A percentile compares a stretch with the other conserved stretches of the same genome.
Conservation (phyloP, 2,113 vertebrate genomes). For the Myotis yumanensis region DNA sequence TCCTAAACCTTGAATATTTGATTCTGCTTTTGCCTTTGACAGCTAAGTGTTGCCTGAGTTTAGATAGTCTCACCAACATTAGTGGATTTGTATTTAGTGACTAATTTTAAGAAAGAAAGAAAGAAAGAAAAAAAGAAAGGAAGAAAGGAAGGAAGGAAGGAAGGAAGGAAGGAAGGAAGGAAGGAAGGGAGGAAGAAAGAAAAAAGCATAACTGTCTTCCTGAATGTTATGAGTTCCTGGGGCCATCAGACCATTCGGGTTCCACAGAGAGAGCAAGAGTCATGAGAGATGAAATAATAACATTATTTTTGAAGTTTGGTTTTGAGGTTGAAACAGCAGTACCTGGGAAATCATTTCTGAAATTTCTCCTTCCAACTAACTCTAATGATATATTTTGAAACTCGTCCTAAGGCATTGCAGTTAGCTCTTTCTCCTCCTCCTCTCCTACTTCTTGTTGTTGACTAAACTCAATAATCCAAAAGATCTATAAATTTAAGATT, state of each 20-base stretch:
- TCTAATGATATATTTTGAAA: background rate
- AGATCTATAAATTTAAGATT: background rate
- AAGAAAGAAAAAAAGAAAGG: background rate
- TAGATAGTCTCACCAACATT: background rate
- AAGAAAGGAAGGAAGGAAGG: too few species aligned
- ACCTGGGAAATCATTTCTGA: constrained; percentile 1
- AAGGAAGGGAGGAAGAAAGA: too few species aligned
- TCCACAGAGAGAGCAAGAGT: background rate
- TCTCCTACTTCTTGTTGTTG: background rate
- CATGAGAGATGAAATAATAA: background rate
- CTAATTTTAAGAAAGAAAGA: background rate
- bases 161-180: too few species aligned
- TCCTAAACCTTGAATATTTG: background rate
- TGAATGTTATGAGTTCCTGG: background rate
- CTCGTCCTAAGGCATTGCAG: background rate
- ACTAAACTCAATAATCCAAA: background rate
- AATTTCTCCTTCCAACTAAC: background rate
- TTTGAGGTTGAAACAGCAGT: background rate
- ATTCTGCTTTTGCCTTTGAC: background rate
- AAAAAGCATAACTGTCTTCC: background rate
- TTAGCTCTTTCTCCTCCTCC: background rate
- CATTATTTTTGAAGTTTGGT: background rate
- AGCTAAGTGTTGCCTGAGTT: background rate
- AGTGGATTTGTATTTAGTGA: background rate
- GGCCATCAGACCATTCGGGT: background rate